These are phyloP conservation scores for Ernsta delagoae DNA, from an alignment of 2,888 invertebrate species.

Conservation along the genomic window DNA sequence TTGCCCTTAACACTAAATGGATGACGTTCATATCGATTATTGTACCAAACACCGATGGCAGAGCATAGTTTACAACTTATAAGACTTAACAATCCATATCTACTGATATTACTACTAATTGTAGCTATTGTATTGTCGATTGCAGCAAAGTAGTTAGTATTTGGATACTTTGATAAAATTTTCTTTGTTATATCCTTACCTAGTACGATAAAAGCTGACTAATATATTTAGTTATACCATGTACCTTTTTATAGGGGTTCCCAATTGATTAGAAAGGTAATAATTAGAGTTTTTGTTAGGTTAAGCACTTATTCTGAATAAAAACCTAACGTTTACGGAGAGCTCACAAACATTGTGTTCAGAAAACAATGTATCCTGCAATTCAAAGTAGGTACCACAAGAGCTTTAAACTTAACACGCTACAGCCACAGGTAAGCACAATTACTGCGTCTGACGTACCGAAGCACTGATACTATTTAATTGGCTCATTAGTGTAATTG, in stretches of 20 bases:
- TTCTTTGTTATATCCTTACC: too few relatives aligned
- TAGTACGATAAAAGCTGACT: too few relatives aligned
- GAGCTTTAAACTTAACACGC: constrained; percentile 2
- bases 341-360: not conserved
- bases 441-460: constrained; percentile 11
- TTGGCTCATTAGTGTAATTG: constrained; percentile 61
- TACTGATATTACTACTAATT: too few relatives aligned
- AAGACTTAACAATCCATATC: not conserved
- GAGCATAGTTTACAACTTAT: constrained; percentile 15
- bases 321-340: not conserved
- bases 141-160: too few relatives aligned
- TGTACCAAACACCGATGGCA: constrained; percentile 10
- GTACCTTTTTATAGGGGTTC: too few relatives aligned
- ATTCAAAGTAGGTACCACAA: constrained; percentile 4
- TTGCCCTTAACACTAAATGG: constrained; percentile 12
- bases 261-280: too few relatives aligned
- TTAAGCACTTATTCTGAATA: not conserved
- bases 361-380: not conserved
- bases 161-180: too few relatives aligned
- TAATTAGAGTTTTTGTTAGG: too few relatives aligned
- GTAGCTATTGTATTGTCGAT: too few relatives aligned
- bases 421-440: constrained; percentile 4
- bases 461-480: constrained; percentile 45
- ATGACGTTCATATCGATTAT: constrained; percentile 5
- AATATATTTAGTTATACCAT: too few relatives aligned